Percentiles rank a stretch among this genome's conserved stretches.
These are phyloP conservation scores for Omphaloscelis lunosa DNA, from an alignment of 2,888 invertebrate genomes.

Conservation along the genomic window DNA sequence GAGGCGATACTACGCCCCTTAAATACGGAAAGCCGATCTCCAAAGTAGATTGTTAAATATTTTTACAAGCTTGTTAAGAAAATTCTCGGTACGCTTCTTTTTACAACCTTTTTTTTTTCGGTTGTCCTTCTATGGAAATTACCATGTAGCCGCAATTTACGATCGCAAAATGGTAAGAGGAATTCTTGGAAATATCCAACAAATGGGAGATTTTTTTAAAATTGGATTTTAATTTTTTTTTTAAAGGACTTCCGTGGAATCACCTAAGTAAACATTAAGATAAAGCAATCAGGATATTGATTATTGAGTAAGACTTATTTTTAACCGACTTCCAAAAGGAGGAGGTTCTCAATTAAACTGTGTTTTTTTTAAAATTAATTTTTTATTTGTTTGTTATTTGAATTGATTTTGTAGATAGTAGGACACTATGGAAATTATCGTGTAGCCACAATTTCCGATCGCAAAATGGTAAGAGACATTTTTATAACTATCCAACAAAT, in stretches of 20 bases:
- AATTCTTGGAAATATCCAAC: not conserved
- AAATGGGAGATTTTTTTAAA: not conserved
- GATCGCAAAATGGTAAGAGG: not conserved
- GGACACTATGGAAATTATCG: no score
- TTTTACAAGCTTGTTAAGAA: slow-evolving; percentile 60
- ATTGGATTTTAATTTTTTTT: not conserved
- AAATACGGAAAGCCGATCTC: slow-evolving; percentile 48
- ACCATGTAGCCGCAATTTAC: slow-evolving; percentile 24
- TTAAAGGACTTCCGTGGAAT: not conserved
- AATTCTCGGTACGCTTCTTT: slow-evolving; percentile 28
- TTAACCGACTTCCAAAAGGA: no score
- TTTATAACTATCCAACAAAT: no score
- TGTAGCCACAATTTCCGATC: no score
- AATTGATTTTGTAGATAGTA: no score
- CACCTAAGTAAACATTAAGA: no score
- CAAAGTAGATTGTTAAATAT: slow-evolving; percentile 60
- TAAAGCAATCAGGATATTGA: no score
- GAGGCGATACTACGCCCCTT: slow-evolving; percentile 27
- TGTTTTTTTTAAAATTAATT: no score
- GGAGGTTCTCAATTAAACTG: no score
- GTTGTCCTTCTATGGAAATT: slow-evolving; percentile 12
- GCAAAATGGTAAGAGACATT: no score
- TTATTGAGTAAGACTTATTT: no score
- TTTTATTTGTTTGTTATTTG: no score
- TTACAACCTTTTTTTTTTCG: slow-evolving; percentile 1